Conservation (phyloP, 2,888 invertebrate genomes). For the Torymus texanus region DNA sequence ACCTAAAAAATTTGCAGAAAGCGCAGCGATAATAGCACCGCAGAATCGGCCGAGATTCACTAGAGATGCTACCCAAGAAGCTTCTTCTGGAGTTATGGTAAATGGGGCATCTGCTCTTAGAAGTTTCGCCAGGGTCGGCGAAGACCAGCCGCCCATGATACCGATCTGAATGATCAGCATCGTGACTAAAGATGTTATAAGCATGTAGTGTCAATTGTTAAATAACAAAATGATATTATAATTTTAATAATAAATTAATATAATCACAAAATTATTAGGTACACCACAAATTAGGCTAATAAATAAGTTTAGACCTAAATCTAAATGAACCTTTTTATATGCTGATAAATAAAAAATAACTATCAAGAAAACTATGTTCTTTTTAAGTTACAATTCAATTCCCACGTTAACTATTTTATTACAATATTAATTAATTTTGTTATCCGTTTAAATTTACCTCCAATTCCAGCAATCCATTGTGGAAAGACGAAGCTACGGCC, state of each 20-base stretch:
- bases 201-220: too few species aligned
- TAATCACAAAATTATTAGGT: too few species aligned
- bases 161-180: slow-evolving; percentile 62
- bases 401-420: not conserved
- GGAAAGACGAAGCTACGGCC: slow-evolving; percentile 22
- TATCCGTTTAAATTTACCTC: slow-evolving; percentile 36
- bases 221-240: too few species aligned
- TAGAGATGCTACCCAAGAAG: slow-evolving; percentile 65
- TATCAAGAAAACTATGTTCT: not conserved
- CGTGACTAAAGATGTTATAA: slow-evolving; percentile 59
- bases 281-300: too few species aligned
- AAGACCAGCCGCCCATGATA: slow-evolving; percentile 64
- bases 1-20: slow-evolving; percentile 58
- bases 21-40: slow-evolving; percentile 61
- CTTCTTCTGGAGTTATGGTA: slow-evolving; percentile 59
- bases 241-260: too few species aligned
- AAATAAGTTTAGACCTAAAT: too few species aligned
- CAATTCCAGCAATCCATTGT: slow-evolving; percentile 52
- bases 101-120: slow-evolving; percentile 58
- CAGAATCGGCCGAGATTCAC: slow-evolving; percentile 62
- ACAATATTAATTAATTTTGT: not conserved
- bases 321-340: not conserved
- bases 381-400: not conserved
- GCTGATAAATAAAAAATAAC: not conserved
- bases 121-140: slow-evolving; percentile 63